phyloP scores from a whole-genome alignment of 35 echinoderm and acorn worm genomes.

The Hemicentrotus pulcherrimus region DNA sequence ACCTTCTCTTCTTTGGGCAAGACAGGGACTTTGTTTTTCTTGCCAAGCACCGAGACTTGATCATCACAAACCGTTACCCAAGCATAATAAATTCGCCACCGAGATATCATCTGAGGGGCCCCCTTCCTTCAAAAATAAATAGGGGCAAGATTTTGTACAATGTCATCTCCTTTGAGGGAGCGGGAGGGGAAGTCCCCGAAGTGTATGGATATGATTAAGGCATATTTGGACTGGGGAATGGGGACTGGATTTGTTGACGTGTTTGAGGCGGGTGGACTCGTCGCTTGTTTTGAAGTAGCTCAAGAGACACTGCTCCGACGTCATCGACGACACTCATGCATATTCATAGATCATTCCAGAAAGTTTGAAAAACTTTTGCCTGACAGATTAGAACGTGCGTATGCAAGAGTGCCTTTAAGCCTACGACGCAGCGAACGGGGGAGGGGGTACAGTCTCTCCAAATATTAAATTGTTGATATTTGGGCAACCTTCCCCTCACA shows the following conservation, averaged over 20 bases:
- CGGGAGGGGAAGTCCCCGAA: not conserved
- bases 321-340: not conserved
- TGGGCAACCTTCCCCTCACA: too few relatives aligned
- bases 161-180: not conserved
- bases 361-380: not conserved
- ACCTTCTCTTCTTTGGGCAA: not conserved
- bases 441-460: too few relatives aligned
- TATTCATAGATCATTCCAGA: not conserved
- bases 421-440: too few relatives aligned
- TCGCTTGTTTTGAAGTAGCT: not conserved
- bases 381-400: too few relatives aligned
- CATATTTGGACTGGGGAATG: not conserved
- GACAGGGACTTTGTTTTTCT: conserved; percentile 33
- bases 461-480: too few relatives aligned
- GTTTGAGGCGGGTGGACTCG: not conserved
- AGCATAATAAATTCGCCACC: conserved; percentile 35
- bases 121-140: conserved; percentile 44
- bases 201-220: conserved; percentile 33
- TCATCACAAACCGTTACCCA: conserved; percentile 43
- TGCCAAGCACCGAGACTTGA: conserved; percentile 34
- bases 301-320: not conserved
- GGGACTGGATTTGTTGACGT: not conserved
- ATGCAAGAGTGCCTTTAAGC: too few relatives aligned
- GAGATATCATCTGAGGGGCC: conserved; percentile 23
- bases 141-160: conserved; percentile 22